Conservation (phyloP, 2,888 invertebrate genomes). For the Xestoiulus laeticollis region DNA sequence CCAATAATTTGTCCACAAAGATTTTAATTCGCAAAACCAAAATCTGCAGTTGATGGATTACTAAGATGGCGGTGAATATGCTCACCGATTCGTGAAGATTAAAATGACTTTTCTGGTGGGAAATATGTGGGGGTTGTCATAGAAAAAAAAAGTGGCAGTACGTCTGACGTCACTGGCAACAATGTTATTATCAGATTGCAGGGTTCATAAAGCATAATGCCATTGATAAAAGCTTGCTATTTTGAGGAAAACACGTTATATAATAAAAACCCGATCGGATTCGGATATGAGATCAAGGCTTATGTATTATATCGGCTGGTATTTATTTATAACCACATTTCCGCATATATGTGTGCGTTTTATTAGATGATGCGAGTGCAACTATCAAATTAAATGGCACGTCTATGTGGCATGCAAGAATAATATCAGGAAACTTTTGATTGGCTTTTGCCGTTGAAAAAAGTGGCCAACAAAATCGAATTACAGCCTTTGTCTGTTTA, state of each 20-base stretch:
- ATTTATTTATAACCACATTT: conserved; percentile 41
- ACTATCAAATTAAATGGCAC: conserved; percentile 32
- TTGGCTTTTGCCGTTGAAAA: neutral
- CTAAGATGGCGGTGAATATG: neutral
- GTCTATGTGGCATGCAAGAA: neutral
- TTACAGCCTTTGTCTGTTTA: neutral
- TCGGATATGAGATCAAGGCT: conserved; percentile 38
- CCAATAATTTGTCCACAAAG: neutral
- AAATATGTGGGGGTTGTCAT: neutral
- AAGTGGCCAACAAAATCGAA: conserved; percentile 16
- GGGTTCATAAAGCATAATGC: conserved; percentile 34
- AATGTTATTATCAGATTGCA: conserved; percentile 43
- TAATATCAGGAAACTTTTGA: conserved; percentile 7
- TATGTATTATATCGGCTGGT: neutral
- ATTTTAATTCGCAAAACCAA: neutral
- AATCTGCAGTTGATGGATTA: neutral
- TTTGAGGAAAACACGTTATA: conserved; percentile 30
- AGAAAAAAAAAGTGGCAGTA: neutral
- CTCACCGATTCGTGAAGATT: conserved; percentile 7
- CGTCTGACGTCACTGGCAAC: conserved; percentile 13
- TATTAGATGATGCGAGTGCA: neutral
- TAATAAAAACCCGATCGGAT: conserved; percentile 36
- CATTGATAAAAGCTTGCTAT: conserved; percentile 39
- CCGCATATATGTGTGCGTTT: conserved; percentile 32
- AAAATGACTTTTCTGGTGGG: conserved; percentile 3